phyloP scores from a whole-genome alignment of 1,140 invertebrate genomes.

The Bombus ignitus region DNA sequence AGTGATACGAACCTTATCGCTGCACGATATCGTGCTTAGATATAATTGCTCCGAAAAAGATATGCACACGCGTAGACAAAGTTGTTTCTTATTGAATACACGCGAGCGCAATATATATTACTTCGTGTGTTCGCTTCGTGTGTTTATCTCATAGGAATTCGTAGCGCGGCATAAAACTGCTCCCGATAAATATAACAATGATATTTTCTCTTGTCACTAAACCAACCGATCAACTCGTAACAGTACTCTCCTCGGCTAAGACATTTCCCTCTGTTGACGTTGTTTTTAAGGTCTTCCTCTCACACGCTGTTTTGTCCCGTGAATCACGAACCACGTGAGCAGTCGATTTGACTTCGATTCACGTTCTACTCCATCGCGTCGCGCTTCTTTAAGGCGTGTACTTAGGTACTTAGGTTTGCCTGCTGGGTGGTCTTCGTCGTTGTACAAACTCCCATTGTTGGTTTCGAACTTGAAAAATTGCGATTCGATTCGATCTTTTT shows the following conservation, averaged over 20 bases:
- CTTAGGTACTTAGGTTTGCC: slow-evolving; percentile 35
- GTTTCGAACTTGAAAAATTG: too few species aligned
- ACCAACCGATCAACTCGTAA: slow-evolving; percentile 25
- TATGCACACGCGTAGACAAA: not conserved
- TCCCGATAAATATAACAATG: not conserved
- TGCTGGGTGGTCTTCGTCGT: slow-evolving; percentile 22
- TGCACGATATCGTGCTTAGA: not conserved
- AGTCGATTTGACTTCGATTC: slow-evolving; percentile 60
- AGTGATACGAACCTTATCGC: not conserved
- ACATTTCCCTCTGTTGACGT: not conserved
- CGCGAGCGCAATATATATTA: too few species aligned
- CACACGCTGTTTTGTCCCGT: not conserved
- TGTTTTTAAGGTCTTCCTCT: not conserved
- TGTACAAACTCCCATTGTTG: not conserved
- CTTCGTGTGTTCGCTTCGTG: too few species aligned
- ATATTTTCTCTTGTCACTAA: not conserved
- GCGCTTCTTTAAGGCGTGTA: slow-evolving; percentile 13
- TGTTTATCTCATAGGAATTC: not conserved
- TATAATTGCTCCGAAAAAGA: not conserved
- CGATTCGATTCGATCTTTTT: too few species aligned
- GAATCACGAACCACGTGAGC: slow-evolving; percentile 48
- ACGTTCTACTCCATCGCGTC: slow-evolving; percentile 53
- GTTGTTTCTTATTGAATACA: not conserved
- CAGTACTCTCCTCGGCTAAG: not conserved
- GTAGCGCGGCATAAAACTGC: not conserved